A percentile compares a stretch with the other conserved stretches of the same genome.
phyloP scores from a whole-genome alignment of 2,797 vertebrate genomes.

The Micromesistius poutassou region DNA sequence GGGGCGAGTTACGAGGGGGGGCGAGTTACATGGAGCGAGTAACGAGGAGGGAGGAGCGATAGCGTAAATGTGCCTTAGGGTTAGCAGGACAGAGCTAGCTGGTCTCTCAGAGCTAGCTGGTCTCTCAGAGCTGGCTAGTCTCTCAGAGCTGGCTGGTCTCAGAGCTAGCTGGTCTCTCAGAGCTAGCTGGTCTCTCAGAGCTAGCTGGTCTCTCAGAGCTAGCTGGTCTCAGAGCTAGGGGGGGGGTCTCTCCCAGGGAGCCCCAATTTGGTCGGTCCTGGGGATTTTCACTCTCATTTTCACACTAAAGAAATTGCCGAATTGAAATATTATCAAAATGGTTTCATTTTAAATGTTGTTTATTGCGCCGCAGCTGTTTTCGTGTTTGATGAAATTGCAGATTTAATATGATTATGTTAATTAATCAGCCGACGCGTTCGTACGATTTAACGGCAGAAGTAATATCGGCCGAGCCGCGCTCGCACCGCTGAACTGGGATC shows the following conservation, averaged over 20 bases:
- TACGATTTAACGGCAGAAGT: conserved; percentile 35
- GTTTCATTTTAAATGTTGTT: conserved; percentile 50
- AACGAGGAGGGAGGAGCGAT: neutral
- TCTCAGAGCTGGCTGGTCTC: too few species aligned
- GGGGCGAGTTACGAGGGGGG: too few species aligned
- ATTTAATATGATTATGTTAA: conserved; percentile 46
- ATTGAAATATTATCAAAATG: neutral
- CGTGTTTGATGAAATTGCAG: conserved; percentile 56
- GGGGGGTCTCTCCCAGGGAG: too few species aligned
- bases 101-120: conserved; percentile 22
- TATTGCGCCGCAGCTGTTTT: conserved; percentile 42
- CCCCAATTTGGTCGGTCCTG: neutral
- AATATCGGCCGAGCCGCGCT: conserved; percentile 51
- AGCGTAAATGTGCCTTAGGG: conserved; percentile 88
- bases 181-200: too few species aligned
- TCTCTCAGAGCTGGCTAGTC: conserved; percentile 28
- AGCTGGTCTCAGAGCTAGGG: too few species aligned
- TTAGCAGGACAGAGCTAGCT: conserved; percentile 51
- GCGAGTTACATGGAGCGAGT: conserved; percentile 29
- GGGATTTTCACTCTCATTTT: neutral
- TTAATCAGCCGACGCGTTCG: conserved; percentile 25
- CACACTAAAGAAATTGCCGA: neutral
- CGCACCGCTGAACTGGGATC: conserved; percentile 47
- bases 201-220: conserved; percentile 26
- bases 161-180: conserved; percentile 28